Base-by-base conservation (phyloP, 2,113 vertebrate genomes). In the Epinephelus fuscoguttatus region DNA sequence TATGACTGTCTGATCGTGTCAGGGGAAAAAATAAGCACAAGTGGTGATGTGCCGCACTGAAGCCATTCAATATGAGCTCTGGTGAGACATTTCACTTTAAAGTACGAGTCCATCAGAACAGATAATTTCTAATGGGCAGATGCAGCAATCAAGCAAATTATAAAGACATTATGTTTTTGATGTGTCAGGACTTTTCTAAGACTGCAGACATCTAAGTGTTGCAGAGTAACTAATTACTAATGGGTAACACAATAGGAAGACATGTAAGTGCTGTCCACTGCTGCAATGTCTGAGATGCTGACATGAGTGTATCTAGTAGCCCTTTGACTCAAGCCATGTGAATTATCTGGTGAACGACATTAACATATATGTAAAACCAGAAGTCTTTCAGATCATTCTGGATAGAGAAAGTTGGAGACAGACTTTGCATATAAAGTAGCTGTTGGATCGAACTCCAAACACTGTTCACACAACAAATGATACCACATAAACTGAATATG, bases 141-240 rank as follows among this genome's bases (percentile, higher is more conserved):
- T 19, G 15, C 19, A 14, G 49, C 59, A 49, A 40, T 47, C 74
- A 25, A 27, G 50, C 23, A 40, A 56, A 70, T 59, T 6, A 53
- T 63, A 15, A 50, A 56, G n/a, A 50, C 21, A 56, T 71, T 63
- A 70, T 60, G 14, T 18, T 78, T 49, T 55, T 9, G 17, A 68
- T 25, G 50, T 6, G 53, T 60, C 60, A 50, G 30, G 45, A 2
- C 4, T 52, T 76, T 76, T 25, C 33, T 40, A n/a, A 67, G 40
- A 66, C 62, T 74, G 52, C 21, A 59, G 40, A 40, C 19, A 18
- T 50, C 33, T 37, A 5, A 57, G 30, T 69, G 53, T 21, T 69
- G 21, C 59, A 33, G 25, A 23, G 18, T 11, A 56, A 59, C 30
- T 30, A 19, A 55, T 62, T 23, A 64, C 23, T 30, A 11, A 12